phyloP scores from a whole-genome alignment of 1,140 invertebrate genomes.

The Brachionus rubens region DNA sequence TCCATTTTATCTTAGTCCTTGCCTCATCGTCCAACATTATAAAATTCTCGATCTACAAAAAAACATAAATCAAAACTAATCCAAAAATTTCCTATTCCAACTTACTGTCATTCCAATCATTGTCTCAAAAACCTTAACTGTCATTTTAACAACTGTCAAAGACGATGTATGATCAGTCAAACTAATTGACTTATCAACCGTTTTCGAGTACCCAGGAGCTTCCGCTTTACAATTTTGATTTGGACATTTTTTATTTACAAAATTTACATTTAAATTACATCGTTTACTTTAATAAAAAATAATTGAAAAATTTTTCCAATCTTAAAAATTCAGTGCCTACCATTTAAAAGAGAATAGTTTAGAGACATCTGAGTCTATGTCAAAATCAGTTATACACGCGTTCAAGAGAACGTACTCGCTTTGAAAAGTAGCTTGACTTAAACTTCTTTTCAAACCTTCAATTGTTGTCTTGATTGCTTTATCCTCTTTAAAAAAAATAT shows the following conservation, averaged over 20 bases:
- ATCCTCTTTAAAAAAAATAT: background rate
- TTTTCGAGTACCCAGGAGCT: background rate
- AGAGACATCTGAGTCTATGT: conserved; percentile 1
- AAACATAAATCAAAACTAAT: background rate
- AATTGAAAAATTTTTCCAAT: background rate
- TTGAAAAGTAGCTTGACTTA: conserved; percentile 14
- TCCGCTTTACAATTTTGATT: conserved; percentile 11
- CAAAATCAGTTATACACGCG: conserved; percentile 18
- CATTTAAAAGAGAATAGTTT: conserved; percentile 27
- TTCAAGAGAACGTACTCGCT: conserved; percentile 17
- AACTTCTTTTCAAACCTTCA: background rate
- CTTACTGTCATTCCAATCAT: conserved; percentile 31
- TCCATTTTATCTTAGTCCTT: conserved; percentile 21
- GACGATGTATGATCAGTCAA: conserved; percentile 18
- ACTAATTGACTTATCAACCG: background rate
- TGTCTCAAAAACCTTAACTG: background rate
- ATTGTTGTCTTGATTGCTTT: conserved; percentile 28
- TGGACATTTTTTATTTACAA: conserved; percentile 1
- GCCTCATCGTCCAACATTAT: background rate
- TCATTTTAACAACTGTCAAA: background rate
- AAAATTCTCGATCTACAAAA: conserved; percentile 27
- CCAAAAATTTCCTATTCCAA: background rate
- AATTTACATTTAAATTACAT: background rate
- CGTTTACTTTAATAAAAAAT: conserved; percentile 23
- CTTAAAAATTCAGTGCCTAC: background rate